These are phyloP conservation scores for Bombus superbus DNA, from an alignment of 1,140 invertebrate species.

Conservation along the genomic window DNA sequence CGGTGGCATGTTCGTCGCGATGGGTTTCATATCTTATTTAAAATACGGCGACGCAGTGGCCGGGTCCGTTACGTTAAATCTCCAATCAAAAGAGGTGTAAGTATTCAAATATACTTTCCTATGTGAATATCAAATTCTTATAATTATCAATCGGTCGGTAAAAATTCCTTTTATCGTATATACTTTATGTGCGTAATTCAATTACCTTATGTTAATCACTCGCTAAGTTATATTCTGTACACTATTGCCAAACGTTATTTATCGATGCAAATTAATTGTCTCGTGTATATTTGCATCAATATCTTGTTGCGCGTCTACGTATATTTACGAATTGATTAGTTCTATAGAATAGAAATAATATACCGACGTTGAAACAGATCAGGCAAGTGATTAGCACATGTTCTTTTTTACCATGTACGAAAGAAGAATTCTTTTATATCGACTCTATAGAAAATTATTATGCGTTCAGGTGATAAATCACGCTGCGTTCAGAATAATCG, in stretches of 20 bases:
- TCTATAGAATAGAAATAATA: background rate
- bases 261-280: background rate
- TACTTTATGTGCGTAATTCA: too few relatives aligned
- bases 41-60: constrained; percentile 89
- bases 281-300: too few relatives aligned
- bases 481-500: constrained; percentile 32
- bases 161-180: background rate
- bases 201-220: constrained; percentile 18
- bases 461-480: constrained; percentile 34
- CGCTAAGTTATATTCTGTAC: background rate
- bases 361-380: background rate
- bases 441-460: constrained; percentile 28
- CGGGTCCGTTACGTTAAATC: constrained; percentile 90
- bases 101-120: constrained; percentile 55
- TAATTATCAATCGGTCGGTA: background rate
- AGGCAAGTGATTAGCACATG: constrained; percentile 15
- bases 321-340: background rate
- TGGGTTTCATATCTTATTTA: constrained; percentile 93
- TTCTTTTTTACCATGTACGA: background rate
- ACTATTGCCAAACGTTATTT: background rate
- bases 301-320: too few relatives aligned
- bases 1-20: constrained; percentile 88
- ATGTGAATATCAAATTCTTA: background rate
- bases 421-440: background rate
- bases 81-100: constrained; percentile 85